Base-by-base conservation (phyloP, 2,113 vertebrate genomes). In the Nycticorax nycticorax region DNA sequence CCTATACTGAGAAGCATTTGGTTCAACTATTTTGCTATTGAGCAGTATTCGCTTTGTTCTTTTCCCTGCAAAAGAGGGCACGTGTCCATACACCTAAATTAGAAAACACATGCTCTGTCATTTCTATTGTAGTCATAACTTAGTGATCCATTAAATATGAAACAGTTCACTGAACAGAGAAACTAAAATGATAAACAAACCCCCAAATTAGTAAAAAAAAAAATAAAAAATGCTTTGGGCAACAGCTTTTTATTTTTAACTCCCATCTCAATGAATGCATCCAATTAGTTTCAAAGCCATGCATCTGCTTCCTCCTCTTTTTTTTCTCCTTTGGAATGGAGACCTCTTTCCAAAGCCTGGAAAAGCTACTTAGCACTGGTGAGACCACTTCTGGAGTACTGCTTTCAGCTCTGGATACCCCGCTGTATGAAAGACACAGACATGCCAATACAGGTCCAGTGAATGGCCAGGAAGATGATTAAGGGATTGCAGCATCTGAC, bases 81-180 rank as follows among this genome's bases (percentile, higher is more conserved):
- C 30, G 39, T 69, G 52, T 56, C 60, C 68, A 55, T 7, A 15
- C 35, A 59, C 27, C 68, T 74, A 37, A 71, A 67, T 52, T 12
- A 87, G 83, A 64, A 81, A 95, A 82, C 35, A 90, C 75, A 72
- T 43, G 41, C 82, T 84, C 89, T 83, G 35, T 26, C 77, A 50
- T 91, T 88, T 57, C 84, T 62, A 27, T 15, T 85, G 71, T 14
- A 82, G 57, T 80, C 59, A 77, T 4, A 87, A 63, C 59, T 89
- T 85, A 81, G 90, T 79, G 94, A 95, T 76, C 95, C 77, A 60
- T 74, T 81, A 72, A 92, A 91, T 69, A 69, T 2, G 74, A 94
- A 83, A 47, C 80, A 78, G 74, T 32, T 86, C 92, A 94, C 45
- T 91, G 92, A 94, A 69, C 92, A 92, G 84, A 85, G 66, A 84